A percentile compares a stretch with the other conserved stretches of the same genome.
Evolutionary conservation across 2,113 vertebrate genomes (phyloP).

Genomic region (Anseranas semipalmata): DNA sequence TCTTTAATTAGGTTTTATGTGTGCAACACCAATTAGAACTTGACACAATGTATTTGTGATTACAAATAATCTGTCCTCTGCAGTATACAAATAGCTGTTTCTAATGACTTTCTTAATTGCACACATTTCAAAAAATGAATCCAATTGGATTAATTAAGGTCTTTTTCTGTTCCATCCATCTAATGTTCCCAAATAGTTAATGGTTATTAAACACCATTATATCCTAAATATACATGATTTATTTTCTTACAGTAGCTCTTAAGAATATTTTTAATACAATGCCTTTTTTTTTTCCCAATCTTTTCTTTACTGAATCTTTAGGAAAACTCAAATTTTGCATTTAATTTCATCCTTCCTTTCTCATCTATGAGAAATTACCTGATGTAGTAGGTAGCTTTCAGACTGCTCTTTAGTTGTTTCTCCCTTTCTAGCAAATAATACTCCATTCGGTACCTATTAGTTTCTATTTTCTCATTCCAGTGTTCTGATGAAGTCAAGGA

Average conservation of each 20-base stretch:
- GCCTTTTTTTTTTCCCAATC: accelerated
- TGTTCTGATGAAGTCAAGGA: neutral
- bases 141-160: constrained; percentile 19
- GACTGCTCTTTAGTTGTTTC: neutral
- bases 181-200: neutral
- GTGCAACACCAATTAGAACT: neutral
- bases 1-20: neutral
- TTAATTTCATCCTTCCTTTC: neutral
- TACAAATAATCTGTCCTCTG: constrained; percentile 6
- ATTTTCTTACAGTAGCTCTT: neutral
- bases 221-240: neutral
- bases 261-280: neutral
- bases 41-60: neutral
- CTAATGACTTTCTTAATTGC: constrained; percentile 31
- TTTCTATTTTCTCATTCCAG: neutral
- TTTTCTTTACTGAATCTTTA: neutral
- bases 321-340: neutral
- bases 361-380: neutral
- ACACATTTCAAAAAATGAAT: neutral
- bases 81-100: constrained; percentile 16
- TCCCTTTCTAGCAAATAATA: neutral
- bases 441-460: neutral
- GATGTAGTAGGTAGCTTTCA: neutral
- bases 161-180: neutral
- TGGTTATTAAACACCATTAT: neutral